A percentile compares a stretch with the other conserved stretches of the same genome.
phyloP scores from a whole-genome alignment of 2,888 invertebrate genomes.

The Therioaphis trifolii region DNA sequence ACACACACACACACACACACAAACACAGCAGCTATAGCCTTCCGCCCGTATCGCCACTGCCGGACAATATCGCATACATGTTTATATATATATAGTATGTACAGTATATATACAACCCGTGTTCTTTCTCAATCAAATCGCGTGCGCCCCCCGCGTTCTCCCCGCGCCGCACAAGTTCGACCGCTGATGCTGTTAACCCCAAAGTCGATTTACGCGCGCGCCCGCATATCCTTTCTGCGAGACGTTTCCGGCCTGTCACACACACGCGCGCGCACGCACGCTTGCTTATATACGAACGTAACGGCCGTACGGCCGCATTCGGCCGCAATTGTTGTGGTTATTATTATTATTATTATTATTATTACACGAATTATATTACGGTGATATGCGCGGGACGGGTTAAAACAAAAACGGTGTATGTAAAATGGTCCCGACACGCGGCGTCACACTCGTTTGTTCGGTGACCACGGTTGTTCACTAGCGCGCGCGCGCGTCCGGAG shows the following conservation, averaged over 20 bases:
- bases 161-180: neutral
- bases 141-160: neutral
- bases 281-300: neutral
- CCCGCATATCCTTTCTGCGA: neutral
- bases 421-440: no score
- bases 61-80: conserved; percentile 32
- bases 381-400: neutral
- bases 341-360: no score
- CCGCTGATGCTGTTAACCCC: neutral
- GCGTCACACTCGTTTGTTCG: no score
- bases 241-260: conserved; percentile 22
- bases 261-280: neutral
- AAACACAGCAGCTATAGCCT: neutral
- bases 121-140: conserved; percentile 56
- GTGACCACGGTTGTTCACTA: neutral
- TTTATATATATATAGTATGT: no score
- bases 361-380: no score
- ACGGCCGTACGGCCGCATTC: neutral
- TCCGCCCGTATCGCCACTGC: conserved; percentile 10
- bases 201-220: conserved; percentile 33
- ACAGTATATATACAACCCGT: neutral
- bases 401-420: no score
- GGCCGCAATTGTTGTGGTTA: neutral
- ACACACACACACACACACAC: neutral
- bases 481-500: neutral